A percentile compares a stretch with the other conserved stretches of the same genome.
Evolutionary conservation across 2,888 invertebrate genomes (phyloP).

Genomic region (Drosophila longiperda): DNA sequence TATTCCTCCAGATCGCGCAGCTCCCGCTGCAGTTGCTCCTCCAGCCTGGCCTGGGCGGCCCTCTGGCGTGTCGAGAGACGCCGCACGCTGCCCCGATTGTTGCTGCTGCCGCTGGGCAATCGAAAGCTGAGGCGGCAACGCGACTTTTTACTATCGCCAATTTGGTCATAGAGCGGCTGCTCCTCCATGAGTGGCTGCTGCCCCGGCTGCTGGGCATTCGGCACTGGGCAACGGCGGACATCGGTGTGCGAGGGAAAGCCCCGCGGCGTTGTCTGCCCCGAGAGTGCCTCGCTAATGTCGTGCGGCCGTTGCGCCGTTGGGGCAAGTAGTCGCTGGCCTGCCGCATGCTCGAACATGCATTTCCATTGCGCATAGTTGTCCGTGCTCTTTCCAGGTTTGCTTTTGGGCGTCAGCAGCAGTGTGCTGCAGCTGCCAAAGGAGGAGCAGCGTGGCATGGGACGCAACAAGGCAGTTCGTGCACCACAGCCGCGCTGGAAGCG

Average conservation of each 20-base stretch:
- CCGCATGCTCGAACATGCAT: slow-evolving; percentile 62
- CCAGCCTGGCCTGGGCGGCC: slow-evolving; percentile 49
- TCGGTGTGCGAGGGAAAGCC: slow-evolving; percentile 79
- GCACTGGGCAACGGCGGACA: slow-evolving; percentile 36
- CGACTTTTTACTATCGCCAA: slow-evolving; percentile 33
- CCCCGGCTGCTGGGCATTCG: neutral
- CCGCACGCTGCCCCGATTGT: slow-evolving; percentile 19
- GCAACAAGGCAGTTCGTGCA: slow-evolving; percentile 38
- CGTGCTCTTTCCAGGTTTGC: neutral
- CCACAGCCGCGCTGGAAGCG: slow-evolving; percentile 24
- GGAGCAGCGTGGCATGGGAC: slow-evolving; percentile 74
- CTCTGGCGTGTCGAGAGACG: slow-evolving; percentile 50
- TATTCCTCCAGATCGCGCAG: slow-evolving; percentile 70
- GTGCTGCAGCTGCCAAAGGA: slow-evolving; percentile 61
- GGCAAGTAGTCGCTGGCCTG: slow-evolving; percentile 4
- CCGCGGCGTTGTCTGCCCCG: slow-evolving; percentile 75
- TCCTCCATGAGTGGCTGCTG: neutral
- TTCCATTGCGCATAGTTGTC: slow-evolving; percentile 70
- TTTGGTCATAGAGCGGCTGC: slow-evolving; percentile 42
- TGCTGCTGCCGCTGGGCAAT: slow-evolving; percentile 31
- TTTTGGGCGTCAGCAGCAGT: slow-evolving; percentile 41
- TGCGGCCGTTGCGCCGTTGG: slow-evolving; percentile 27
- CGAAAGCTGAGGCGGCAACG: slow-evolving; percentile 61
- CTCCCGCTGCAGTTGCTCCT: slow-evolving; percentile 64
- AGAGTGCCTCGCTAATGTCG: slow-evolving; percentile 63